These are phyloP conservation scores for Arremon aurantiirostris DNA, from an alignment of 2,797 vertebrate genomes.

Conservation along the genomic window DNA sequence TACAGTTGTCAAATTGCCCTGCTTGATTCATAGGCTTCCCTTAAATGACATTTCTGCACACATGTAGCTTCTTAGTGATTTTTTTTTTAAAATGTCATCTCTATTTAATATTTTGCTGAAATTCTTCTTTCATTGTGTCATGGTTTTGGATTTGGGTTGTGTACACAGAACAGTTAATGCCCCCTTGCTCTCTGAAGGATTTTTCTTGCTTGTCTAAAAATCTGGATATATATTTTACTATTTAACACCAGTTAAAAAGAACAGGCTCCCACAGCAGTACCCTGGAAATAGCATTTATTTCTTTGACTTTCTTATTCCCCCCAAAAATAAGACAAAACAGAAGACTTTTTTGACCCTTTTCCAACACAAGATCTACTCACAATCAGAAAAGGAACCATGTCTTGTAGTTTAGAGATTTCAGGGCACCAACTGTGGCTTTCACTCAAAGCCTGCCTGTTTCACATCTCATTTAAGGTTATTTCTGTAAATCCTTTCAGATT, in stretches of 20 bases:
- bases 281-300: not conserved
- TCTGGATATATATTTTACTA: not conserved
- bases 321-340: not conserved
- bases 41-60: not conserved
- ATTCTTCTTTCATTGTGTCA: not conserved
- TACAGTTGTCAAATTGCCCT: not conserved
- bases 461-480: not conserved
- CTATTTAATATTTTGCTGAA: not conserved
- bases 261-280: not conserved
- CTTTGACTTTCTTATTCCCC: not conserved
- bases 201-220: not conserved
- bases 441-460: not conserved
- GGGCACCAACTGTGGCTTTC: not conserved
- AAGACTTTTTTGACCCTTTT: not conserved
- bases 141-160: not conserved
- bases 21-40: not conserved
- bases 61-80: not conserved
- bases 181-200: not conserved
- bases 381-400: fast-evolving
- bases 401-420: not conserved
- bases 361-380: not conserved
- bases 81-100: not conserved
- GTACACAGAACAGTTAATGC: not conserved
- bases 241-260: not conserved
- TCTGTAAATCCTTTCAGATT: not conserved